Conservation (phyloP, 64 coral and sea anemone species). For the Cladopsammia gracilis region DNA sequence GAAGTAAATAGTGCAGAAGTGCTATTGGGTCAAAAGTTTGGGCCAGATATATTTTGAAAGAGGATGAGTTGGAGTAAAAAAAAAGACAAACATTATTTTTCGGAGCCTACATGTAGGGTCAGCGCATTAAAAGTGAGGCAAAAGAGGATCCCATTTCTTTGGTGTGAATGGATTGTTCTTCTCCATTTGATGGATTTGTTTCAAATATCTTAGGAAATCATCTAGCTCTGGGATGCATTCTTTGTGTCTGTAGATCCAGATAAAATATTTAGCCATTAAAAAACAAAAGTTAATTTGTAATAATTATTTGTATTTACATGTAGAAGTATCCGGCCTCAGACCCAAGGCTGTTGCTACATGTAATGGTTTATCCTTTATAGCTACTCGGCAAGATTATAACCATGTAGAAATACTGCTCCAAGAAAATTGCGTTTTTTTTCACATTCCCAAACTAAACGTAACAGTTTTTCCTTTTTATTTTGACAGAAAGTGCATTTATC, state of each 20-base stretch:
- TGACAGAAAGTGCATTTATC: conserved; percentile 7
- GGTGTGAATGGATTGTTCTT: neutral
- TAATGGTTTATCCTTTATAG: neutral
- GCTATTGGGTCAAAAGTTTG: no score
- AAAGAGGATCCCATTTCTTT: neutral
- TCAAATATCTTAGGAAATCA: neutral
- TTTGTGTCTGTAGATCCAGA: conserved; percentile 20
- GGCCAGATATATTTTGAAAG: no score
- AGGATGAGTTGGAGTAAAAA: no score
- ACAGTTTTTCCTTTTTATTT: conserved; percentile 14
- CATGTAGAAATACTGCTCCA: neutral
- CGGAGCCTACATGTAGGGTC: no score
- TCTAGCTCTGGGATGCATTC: conserved; percentile 28
- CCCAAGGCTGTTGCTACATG: no score
- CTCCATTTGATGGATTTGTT: neutral
- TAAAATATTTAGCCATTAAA: conserved; percentile 12
- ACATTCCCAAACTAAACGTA: conserved; percentile 33
- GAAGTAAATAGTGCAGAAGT: no score
- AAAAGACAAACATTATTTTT: no score
- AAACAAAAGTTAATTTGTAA: neutral
- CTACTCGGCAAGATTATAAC: neutral
- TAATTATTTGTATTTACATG: no score
- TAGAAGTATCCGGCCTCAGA: neutral
- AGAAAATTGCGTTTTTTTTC: neutral
- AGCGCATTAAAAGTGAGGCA: neutral